Percentiles rank a stretch among this genome's conserved stretches.
Conservation (phyloP, 92 coral and sea anemone species). For the Zoanthus sansibaricus region DNA sequence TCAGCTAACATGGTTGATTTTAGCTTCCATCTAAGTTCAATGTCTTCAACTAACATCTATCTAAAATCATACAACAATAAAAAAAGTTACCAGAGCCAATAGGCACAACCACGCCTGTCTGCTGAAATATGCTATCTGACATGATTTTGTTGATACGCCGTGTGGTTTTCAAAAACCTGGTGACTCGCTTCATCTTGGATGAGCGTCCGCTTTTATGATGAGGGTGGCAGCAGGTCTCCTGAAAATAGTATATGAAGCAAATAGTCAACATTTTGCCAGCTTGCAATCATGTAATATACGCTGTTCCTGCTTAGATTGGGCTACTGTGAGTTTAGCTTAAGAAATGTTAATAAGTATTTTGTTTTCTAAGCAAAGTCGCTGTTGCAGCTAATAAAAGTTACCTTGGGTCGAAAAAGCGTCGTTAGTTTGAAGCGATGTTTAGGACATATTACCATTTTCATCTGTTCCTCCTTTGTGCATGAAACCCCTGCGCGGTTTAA, state of each 20-base stretch:
- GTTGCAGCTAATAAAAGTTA: conserved; percentile 15
- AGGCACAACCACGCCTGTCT: conserved; percentile 48
- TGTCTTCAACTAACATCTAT: conserved; percentile 29
- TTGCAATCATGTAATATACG: conserved; percentile 43
- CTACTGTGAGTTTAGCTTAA: conserved; percentile 39
- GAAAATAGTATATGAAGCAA: conserved; percentile 19
- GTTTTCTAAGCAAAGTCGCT: conserved; percentile 34
- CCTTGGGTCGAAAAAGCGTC: conserved; percentile 45
- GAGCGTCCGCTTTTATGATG: conserved; percentile 50
- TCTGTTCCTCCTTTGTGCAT: conserved; percentile 26
- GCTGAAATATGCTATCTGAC: conserved; percentile 39
- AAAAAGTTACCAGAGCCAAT: conserved; percentile 51
- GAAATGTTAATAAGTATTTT: conserved; percentile 33
- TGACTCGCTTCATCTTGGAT: conserved; percentile 35
- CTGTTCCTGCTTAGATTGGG: conserved; percentile 46
- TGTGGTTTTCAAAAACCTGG: conserved; percentile 43
- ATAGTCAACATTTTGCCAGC: conserved; percentile 36
- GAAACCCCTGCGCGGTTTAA: conserved; percentile 56
- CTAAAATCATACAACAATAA: conserved; percentile 32
- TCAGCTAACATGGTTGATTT: conserved; percentile 31
- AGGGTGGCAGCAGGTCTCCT: conserved; percentile 57
- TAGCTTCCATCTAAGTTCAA: conserved; percentile 14
- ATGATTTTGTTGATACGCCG: conserved; percentile 50
- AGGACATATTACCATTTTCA: conserved; percentile 45
- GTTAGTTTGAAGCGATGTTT: conserved; percentile 58